Evolutionary conservation across 2,888 invertebrate species (phyloP).

Genomic region (Spilosoma lubricipeda): DNA sequence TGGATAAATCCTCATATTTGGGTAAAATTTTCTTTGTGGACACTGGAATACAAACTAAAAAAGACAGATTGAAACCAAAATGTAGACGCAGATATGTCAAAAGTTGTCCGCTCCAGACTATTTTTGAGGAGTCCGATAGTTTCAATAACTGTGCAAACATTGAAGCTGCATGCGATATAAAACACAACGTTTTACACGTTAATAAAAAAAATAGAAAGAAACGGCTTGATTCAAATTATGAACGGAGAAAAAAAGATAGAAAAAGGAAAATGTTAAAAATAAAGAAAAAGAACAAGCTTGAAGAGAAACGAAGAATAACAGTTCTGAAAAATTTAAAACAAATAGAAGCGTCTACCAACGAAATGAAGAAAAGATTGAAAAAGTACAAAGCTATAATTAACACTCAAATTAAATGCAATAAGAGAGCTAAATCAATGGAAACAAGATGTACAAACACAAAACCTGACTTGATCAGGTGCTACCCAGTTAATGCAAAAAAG

Average conservation of each 20-base stretch:
- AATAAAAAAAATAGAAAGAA: neutral
- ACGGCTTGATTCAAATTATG: neutral
- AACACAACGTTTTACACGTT: neutral
- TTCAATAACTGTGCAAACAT: neutral
- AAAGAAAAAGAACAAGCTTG: neutral
- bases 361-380: neutral
- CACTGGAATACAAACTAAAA: conserved; percentile 6
- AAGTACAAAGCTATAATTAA: neutral
- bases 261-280: neutral
- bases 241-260: neutral
- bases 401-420: neutral
- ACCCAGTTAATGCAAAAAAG: neutral
- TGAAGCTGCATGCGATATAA: neutral
- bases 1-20: neutral
- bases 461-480: neutral
- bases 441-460: neutral
- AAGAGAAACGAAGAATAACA: neutral
- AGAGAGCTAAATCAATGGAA: neutral
- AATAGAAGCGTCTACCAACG: neutral
- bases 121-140: neutral
- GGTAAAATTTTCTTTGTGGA: conserved; percentile 14
- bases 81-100: neutral
- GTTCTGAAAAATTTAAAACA: neutral
- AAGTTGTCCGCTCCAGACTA: neutral
- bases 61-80: conserved; percentile 3